Evolutionary conservation across 2,797 vertebrate species (phyloP).

Genomic region (Parauchenoglanis ngamensis): DNA sequence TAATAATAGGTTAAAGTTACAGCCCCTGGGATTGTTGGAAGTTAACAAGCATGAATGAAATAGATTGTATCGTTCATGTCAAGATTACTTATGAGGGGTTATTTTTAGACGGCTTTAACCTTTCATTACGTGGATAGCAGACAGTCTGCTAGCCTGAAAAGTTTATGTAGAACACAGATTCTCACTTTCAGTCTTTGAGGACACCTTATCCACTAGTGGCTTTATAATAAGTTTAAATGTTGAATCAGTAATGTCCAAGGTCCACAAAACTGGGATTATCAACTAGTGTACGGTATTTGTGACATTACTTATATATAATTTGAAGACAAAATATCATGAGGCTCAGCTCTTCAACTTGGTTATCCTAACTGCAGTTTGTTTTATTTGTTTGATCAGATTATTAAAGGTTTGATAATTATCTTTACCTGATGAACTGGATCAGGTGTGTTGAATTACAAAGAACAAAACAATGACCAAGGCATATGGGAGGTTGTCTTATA

Average conservation of each 20-base stretch:
- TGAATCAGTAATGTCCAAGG: neutral
- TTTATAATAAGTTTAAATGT: neutral
- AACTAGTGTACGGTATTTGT: neutral
- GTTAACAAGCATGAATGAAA: conserved; percentile 31
- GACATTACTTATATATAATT: neutral
- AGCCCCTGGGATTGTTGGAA: conserved; percentile 21
- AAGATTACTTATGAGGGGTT: conserved; percentile 22
- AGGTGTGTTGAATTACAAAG: neutral
- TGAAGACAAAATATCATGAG: neutral
- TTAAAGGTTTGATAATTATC: neutral
- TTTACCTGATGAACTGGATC: neutral
- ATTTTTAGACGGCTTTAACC: conserved; percentile 18
- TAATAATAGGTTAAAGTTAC: conserved; percentile 29
- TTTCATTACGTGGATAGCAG: conserved; percentile 5
- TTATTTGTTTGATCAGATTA: neutral
- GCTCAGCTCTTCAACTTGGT: neutral
- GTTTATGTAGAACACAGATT: conserved; percentile 4
- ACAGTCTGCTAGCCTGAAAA: neutral
- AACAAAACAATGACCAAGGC: neutral
- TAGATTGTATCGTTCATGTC: conserved; percentile 30
- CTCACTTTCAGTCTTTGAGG: neutral
- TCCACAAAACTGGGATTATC: neutral
- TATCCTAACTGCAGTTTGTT: neutral
- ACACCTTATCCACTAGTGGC: neutral
- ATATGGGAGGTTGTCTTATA: neutral